Evolutionary conservation across 2,113 vertebrate genomes (phyloP).

Genomic region (Pelodiscus sinensis): DNA sequence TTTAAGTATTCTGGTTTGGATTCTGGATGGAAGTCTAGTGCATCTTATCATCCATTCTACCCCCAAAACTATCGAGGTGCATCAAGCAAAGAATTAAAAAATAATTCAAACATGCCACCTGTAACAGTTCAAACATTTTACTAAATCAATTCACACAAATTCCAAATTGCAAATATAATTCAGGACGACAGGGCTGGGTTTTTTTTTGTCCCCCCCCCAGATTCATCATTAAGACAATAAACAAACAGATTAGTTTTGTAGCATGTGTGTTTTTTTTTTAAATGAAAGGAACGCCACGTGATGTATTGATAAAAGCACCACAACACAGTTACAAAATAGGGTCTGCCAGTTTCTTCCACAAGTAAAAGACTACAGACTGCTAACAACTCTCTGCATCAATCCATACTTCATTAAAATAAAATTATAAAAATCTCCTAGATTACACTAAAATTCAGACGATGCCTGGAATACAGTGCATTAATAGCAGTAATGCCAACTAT

Average conservation of each 20-base stretch:
- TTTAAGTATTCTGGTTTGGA: neutral
- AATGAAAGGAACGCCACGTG: constrained; percentile 78
- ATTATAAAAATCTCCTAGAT: constrained; percentile 87
- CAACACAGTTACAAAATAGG: constrained; percentile 84
- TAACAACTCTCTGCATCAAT: constrained; percentile 72
- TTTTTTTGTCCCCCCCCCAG: constrained; percentile 70
- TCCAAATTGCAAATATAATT: constrained; percentile 88
- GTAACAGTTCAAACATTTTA: constrained; percentile 87
- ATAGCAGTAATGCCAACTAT: constrained; percentile 85
- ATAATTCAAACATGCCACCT: constrained; percentile 50
- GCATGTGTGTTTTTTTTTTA: constrained; percentile 68
- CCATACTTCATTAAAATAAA: constrained; percentile 83
- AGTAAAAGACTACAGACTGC: constrained; percentile 75
- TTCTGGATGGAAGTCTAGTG: rapidly evolving
- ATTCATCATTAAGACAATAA: constrained; percentile 86
- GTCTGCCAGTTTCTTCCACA: constrained; percentile 71
- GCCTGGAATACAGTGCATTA: constrained; percentile 84
- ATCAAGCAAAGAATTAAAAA: neutral
- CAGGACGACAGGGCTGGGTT: constrained; percentile 74
- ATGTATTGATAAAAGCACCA: constrained; percentile 83
- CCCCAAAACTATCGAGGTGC: neutral
- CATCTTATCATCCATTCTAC: neutral
- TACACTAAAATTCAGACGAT: constrained; percentile 81
- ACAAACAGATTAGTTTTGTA: constrained; percentile 82
- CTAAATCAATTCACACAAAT: constrained; percentile 91